Evolutionary conservation across 1,140 invertebrate species (phyloP).

Genomic region (Limonius californicus): DNA sequence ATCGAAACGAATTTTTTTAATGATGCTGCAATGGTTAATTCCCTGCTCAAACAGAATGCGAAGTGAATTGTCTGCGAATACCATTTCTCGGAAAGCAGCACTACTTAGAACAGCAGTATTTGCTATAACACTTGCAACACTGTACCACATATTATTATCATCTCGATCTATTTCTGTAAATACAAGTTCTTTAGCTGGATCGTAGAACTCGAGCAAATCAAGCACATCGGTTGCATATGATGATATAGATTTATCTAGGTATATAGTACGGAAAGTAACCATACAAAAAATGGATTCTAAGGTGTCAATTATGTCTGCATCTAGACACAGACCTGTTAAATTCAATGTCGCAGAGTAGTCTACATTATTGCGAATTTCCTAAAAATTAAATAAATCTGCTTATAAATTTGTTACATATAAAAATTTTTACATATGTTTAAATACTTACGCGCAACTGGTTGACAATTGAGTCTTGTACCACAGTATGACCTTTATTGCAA

Average conservation of each 20-base stretch:
- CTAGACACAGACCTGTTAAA: conserved; percentile 36
- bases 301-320: conserved; percentile 40
- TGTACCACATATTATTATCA: conserved; percentile 37
- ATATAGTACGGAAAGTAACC: conserved; percentile 37
- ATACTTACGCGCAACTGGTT: no score
- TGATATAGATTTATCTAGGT: conserved; percentile 38
- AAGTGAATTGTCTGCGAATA: conserved; percentile 37
- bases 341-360: conserved; percentile 40
- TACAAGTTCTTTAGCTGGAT: conserved; percentile 36
- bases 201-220: conserved; percentile 42
- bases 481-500: no score
- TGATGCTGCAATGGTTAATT: conserved; percentile 33
- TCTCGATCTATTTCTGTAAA: conserved; percentile 35
- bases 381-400: no score
- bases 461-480: no score
- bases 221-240: conserved; percentile 38
- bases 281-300: conserved; percentile 42
- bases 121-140: conserved; percentile 35
- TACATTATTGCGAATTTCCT: conserved; percentile 42
- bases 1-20: conserved; percentile 39
- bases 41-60: conserved; percentile 29
- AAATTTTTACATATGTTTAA: no score
- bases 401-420: no score
- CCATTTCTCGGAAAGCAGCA: conserved; percentile 37
- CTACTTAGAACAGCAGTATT: conserved; percentile 33